Conservation (phyloP, 2,113 vertebrate species). For the Upupa epops region DNA sequence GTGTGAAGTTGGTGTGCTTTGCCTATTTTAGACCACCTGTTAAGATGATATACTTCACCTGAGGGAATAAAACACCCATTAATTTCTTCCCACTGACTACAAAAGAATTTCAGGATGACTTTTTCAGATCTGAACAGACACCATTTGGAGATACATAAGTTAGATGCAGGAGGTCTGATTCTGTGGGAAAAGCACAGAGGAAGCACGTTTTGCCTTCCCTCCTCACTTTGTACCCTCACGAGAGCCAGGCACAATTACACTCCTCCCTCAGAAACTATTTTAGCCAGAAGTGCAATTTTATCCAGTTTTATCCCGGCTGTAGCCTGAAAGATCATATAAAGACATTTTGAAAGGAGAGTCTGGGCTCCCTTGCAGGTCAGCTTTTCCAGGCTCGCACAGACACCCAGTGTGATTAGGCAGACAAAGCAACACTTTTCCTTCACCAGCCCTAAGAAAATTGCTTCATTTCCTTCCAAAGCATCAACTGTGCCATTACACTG, state of each 20-base stretch:
- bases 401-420: not conserved
- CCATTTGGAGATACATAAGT: not conserved
- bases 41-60: not conserved
- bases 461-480: not conserved
- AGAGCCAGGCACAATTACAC: not conserved
- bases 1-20: not conserved
- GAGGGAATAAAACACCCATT: not conserved
- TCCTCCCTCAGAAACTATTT: not conserved
- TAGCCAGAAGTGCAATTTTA: not conserved
- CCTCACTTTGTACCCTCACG: constrained; percentile 2
- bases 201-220: not conserved
- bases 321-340: not conserved
- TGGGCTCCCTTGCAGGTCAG: not conserved
- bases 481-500: not conserved
- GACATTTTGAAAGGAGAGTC: not conserved
- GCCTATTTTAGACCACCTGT: not conserved
- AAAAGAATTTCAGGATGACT: not conserved
- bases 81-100: not conserved
- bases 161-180: not conserved
- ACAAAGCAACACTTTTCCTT: not conserved
- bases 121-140: not conserved
- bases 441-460: not conserved
- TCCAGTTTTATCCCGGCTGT: not conserved
- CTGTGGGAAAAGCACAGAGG: not conserved
- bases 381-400: not conserved